phyloP scores from a whole-genome alignment of 2,113 vertebrate genomes.

The Planiliza haematocheilus region DNA sequence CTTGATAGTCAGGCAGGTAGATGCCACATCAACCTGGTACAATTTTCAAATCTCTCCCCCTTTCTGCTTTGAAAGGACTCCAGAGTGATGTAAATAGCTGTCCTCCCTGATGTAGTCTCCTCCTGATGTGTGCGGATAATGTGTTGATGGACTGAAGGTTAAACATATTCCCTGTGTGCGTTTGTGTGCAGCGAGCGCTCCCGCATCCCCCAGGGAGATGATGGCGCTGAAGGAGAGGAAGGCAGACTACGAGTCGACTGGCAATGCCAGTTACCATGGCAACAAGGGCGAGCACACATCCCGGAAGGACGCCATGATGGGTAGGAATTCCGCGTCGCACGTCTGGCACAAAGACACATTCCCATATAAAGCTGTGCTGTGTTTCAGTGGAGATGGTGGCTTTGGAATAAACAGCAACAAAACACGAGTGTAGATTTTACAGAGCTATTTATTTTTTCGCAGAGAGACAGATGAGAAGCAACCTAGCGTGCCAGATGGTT shows the following conservation, averaged over 20 bases:
- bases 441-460: background rate
- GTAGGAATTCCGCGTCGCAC: constrained; percentile 73
- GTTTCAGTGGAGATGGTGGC: background rate
- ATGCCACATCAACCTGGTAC: constrained; percentile 14
- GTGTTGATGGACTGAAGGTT: constrained; percentile 24
- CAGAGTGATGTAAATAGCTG: constrained; percentile 9
- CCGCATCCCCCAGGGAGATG: constrained; percentile 97
- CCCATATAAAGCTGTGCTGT: background rate
- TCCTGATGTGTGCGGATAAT: constrained; percentile 1
- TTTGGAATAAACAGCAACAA: too few species aligned
- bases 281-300: constrained; percentile 97
- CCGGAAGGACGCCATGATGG: constrained; percentile 95
- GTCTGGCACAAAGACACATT: constrained; percentile 21
- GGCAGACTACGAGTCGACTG: constrained; percentile 94
- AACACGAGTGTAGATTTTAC: background rate
- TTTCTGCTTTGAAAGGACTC: constrained; percentile 27
- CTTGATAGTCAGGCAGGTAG: constrained; percentile 8
- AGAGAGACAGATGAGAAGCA: background rate
- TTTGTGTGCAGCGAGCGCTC: constrained; percentile 89
- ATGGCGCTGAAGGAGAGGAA: constrained; percentile 97
- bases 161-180: constrained; percentile 26
- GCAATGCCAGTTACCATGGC: constrained; percentile 93
- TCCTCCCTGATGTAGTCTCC: background rate
- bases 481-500: too few species aligned
- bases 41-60: constrained; percentile 3